Evolutionary conservation across 1,140 invertebrate genomes (phyloP).

Genomic region (Melitaea cinxia): DNA sequence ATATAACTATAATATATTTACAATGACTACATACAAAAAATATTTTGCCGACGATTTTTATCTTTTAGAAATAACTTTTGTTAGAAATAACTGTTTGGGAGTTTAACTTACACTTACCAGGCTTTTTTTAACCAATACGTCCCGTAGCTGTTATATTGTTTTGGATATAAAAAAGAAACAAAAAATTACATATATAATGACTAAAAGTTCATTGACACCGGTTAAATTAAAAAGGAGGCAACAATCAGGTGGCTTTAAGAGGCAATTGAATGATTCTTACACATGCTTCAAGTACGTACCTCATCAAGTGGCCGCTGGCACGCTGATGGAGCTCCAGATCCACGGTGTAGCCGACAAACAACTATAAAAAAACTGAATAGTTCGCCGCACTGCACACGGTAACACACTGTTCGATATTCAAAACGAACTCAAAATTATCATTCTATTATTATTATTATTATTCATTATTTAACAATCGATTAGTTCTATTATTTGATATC

Average conservation of each 20-base stretch:
- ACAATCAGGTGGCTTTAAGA: slow-evolving; percentile 1
- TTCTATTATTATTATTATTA: no score
- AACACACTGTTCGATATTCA: slow-evolving; percentile 44
- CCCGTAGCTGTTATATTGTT: neutral
- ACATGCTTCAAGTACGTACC: slow-evolving; percentile 44
- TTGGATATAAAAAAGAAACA: neutral
- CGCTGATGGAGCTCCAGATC: slow-evolving; percentile 77
- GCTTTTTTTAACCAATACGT: neutral
- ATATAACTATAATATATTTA: no score
- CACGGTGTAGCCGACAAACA: slow-evolving; percentile 53
- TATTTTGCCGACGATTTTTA: no score
- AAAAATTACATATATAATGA: neutral
- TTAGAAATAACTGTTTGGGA: no score
- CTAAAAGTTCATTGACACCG: slow-evolving; percentile 6
- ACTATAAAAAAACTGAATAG: slow-evolving; percentile 40
- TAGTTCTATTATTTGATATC: slow-evolving; percentile 53
- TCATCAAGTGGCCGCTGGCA: slow-evolving; percentile 79
- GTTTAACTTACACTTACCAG: no score
- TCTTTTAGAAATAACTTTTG: no score
- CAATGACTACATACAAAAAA: no score
- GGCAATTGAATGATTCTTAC: slow-evolving; percentile 1
- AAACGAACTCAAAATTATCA: slow-evolving; percentile 44
- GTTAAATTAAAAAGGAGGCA: neutral
- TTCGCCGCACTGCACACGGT: slow-evolving; percentile 56
- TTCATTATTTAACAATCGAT: slow-evolving; percentile 53